phyloP scores from a whole-genome alignment of 2,888 invertebrate species.

The Drosophila kokeensis region DNA sequence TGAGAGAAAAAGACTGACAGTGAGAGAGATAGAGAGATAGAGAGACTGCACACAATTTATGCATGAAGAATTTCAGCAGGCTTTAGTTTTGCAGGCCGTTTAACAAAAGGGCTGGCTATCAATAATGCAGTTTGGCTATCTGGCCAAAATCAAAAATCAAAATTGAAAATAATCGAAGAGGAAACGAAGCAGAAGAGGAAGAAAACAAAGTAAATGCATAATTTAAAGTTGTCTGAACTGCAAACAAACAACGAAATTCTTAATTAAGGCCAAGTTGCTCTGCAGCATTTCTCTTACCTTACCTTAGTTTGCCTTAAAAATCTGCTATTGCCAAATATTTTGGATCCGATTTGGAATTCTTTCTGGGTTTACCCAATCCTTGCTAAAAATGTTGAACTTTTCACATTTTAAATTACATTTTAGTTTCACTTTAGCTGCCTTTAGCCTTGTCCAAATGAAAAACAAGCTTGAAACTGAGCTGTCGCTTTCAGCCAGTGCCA shows the following conservation, averaged over 20 bases:
- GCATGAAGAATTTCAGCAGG: constrained; percentile 54
- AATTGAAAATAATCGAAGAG: constrained; percentile 32
- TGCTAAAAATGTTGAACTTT: too few species aligned
- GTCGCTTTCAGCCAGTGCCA: constrained; percentile 47
- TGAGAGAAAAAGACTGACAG: background rate
- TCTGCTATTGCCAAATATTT: too few species aligned
- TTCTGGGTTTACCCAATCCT: too few species aligned
- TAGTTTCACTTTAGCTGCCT: background rate
- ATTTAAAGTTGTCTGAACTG: constrained; percentile 18
- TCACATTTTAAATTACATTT: too few species aligned
- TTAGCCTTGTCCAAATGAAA: background rate
- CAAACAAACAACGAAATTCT: background rate
- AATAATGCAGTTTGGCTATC: constrained; percentile 60
- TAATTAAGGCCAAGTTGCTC: background rate
- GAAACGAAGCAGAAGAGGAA: background rate
- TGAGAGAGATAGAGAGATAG: constrained; percentile 4
- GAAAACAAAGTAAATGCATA: constrained; percentile 35
- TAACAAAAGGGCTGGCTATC: constrained; percentile 45
- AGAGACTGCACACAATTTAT: constrained; percentile 56
- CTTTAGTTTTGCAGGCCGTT: constrained; percentile 23
- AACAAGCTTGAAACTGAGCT: constrained; percentile 10
- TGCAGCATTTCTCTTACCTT: too few species aligned
- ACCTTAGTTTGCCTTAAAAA: too few species aligned
- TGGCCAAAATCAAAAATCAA: constrained; percentile 20
- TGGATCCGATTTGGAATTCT: too few species aligned